Conservation (phyloP, 2,888 invertebrate genomes). For the Caenorhabditis virilis region DNA sequence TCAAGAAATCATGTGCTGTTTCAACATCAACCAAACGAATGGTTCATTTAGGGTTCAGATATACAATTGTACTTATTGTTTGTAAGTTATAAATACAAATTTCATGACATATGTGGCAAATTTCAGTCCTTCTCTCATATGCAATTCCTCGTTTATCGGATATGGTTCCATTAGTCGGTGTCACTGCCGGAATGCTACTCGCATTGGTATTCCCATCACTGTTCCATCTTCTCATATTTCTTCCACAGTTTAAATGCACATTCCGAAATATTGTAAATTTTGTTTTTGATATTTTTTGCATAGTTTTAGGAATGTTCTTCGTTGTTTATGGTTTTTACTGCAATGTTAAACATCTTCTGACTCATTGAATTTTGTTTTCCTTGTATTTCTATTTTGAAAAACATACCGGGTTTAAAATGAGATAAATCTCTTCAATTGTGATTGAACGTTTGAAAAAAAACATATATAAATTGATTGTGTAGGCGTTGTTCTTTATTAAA, state of each 20-base stretch:
- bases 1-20: conserved; percentile 27
- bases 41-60: conserved; percentile 72
- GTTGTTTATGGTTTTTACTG: conserved; percentile 28
- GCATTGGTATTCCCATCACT: conserved; percentile 64
- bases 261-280: conserved; percentile 16
- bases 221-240: conserved; percentile 57
- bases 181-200: conserved; percentile 65
- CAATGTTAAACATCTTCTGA: conserved; percentile 22
- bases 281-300: conserved; percentile 31
- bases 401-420: too few species aligned
- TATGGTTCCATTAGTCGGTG: conserved; percentile 67
- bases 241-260: conserved; percentile 41
- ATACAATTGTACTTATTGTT: conserved; percentile 79
- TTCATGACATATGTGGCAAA: neutral
- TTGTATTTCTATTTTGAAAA: too few species aligned
- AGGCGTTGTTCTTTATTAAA: too few species aligned
- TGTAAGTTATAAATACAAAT: conserved; percentile 76
- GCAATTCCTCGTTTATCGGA: conserved; percentile 63
- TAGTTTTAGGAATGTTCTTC: conserved; percentile 38
- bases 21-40: conserved; percentile 28
- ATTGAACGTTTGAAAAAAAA: too few species aligned
- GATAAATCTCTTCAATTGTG: too few species aligned
- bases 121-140: conserved; percentile 61
- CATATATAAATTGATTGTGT: too few species aligned
- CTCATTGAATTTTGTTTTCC: too few species aligned